Evolutionary conservation across 2,888 invertebrate species (phyloP), one percentile per base, ranked within the genome.

Genomic region (Bombylius discolor): DNA sequence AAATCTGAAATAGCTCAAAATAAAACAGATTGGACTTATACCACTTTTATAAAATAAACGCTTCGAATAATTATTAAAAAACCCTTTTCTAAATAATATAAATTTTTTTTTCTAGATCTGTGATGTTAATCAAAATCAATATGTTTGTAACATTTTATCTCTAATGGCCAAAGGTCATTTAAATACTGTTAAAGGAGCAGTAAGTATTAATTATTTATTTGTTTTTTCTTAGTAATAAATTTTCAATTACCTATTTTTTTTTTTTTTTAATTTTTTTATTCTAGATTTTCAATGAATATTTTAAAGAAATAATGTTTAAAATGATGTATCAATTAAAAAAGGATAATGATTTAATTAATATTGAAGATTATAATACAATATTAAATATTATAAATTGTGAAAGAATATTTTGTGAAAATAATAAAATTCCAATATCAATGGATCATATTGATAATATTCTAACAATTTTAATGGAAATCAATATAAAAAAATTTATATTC

Each of bases 251-350:
- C 14, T 51, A 31, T n/a, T 33, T 33, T n/a, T 34, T 12, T 11
- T 46, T 32, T 39, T 31, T 34, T 44, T 39, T 44, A 36, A 14
- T 50, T 53, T n/a, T n/a, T n/a, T n/a, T n/a, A n/a, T n/a, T 59
- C 13, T 52, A 73, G 73, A 71, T 73, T 58, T 70, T 73, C 46
- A 73, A 69, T 56, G 70, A 72, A 42, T 65, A 70, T 49, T 73
- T 72, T 53, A 69, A 70, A 55, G 57, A 66, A n/a, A 67, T 72
- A n/a, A 65, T 62, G 5, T 63, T 65, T 4, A 63, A 63, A 32
- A 66, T 68, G 0, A 61, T 62, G 0, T 42, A 67, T 33, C 67
- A 66, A 9, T 60, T 72, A 34, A 55, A 60, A 5, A 62, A 61
- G 45, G 59, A 60, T 50, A 55, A 59, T 3, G 56, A 65, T 51